These are phyloP conservation scores for Nesoenas mayeri DNA, from an alignment of 2,113 vertebrate genomes.

Conservation along the genomic window DNA sequence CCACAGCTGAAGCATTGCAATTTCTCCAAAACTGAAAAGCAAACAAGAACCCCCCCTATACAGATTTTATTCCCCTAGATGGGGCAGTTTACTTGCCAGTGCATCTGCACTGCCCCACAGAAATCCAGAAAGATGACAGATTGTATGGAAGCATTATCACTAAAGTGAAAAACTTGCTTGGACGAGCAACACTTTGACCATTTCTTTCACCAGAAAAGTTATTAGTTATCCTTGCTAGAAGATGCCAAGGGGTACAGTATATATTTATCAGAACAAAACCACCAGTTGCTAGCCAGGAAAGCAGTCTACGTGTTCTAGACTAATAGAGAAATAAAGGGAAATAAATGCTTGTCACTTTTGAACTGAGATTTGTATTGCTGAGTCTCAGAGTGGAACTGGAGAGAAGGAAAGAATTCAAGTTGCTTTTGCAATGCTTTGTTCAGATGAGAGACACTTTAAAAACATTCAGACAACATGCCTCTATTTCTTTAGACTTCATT, in stretches of 20 bases:
- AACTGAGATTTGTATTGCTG: not conserved
- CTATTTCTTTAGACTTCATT: not conserved
- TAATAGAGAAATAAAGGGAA: not conserved
- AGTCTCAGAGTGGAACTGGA: fast-evolving
- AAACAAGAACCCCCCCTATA: not conserved
- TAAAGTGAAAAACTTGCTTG: not conserved
- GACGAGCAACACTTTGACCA: not conserved
- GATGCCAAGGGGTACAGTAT: not conserved
- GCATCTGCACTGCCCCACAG: not conserved
- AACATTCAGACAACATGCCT: not conserved
- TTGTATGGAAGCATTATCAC: not conserved
- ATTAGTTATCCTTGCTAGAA: not conserved
- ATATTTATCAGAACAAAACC: not conserved
- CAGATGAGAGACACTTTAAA: not conserved
- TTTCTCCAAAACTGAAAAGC: not conserved
- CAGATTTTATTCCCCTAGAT: not conserved
- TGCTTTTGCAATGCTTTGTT: not conserved
- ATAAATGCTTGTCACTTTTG: not conserved
- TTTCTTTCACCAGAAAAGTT: not conserved
- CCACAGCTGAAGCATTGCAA: not conserved
- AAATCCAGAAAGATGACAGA: not conserved
- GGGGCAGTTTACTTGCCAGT: not conserved
- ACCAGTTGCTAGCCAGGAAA: not conserved
- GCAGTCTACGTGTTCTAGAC: not conserved
- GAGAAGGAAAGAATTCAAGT: not conserved